Evolutionary conservation across 35 echinoderm and acorn worm species (phyloP), one percentile per base, ranked within the genome.

Genomic region (Eucidaris tribuloides): DNA sequence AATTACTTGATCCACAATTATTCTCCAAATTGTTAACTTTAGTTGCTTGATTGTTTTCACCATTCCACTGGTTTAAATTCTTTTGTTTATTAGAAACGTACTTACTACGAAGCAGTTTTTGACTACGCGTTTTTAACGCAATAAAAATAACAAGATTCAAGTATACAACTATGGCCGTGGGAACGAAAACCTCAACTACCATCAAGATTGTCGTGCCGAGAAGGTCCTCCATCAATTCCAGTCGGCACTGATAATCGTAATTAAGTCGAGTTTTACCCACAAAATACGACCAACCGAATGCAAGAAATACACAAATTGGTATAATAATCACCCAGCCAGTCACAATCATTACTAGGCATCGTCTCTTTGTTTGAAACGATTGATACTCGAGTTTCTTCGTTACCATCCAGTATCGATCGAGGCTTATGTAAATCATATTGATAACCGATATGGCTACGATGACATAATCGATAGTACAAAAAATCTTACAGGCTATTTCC

Each of bases 321-420:
- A 44, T 4, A 7, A 44, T 18, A 9, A 44, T 22, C 7, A 74
- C 1, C 68, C 68, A 74, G 40, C 7, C 5, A 15, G 23, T 40
- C 7, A 25, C 35, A 19, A 74, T 44, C 68, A 74, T 74, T 7
- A 74, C 37, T 40, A n/a, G 36, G 18, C 35, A 74, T 44, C 68
- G 29, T 18, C 35, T 23, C 11, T 42, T 74, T 1, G 68, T 74
- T 5, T 20, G 68, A 20, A 74, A 74, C 11, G 41, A 38, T 9
- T 20, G 7, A 32, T 74, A 74, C 44, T 25, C 23, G 28, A 41
- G 20, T 74, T 74, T 74, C 68, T 41, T 74, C 4, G 30, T 74
- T 40, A 74, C 68, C 1, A 74, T 74, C 68, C 68, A 74, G 40
- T 74, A 74, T 6, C 68, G 68, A 74, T 74, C 68, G 20, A 74